Percentiles rank a stretch among this genome's conserved stretches.
phyloP scores from a whole-genome alignment of 2,113 vertebrate species.

The Podocnemis expansa region DNA sequence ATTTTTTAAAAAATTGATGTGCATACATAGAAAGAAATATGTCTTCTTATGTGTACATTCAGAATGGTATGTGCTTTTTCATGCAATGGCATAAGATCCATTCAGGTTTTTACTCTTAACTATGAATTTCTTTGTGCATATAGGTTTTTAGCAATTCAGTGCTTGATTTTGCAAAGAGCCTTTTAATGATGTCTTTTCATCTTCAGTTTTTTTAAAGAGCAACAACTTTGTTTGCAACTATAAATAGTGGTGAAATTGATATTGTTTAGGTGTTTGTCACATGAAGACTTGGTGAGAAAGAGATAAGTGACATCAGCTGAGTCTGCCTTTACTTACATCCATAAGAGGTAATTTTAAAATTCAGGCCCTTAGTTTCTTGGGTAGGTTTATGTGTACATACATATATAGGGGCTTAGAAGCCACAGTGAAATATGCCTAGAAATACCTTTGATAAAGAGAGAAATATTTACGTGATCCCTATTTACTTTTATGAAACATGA shows the following conservation, averaged over 20 bases:
- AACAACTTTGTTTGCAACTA: slow-evolving; percentile 63
- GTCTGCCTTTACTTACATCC: slow-evolving; percentile 35
- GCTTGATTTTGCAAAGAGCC: slow-evolving; percentile 37
- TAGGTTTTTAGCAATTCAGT: slow-evolving; percentile 11
- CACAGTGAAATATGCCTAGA: background rate
- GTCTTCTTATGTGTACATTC: slow-evolving; percentile 21
- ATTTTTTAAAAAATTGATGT: too few relatives aligned
- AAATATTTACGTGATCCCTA: background rate
- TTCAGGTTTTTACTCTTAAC: background rate
- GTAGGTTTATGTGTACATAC: background rate
- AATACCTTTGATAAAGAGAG: background rate
- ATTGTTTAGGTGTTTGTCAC: slow-evolving; percentile 63
- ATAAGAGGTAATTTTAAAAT: background rate
- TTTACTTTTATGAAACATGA: background rate
- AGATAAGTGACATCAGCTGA: slow-evolving; percentile 39
- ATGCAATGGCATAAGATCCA: background rate
- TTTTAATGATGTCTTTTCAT: slow-evolving; percentile 45
- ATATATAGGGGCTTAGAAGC: background rate
- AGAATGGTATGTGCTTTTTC: background rate
- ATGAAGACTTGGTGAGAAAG: slow-evolving; percentile 63
- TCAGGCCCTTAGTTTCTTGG: background rate
- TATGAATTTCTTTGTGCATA: background rate
- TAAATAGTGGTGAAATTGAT: slow-evolving; percentile 20
- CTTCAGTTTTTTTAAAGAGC: background rate
- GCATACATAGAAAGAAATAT: background rate